A percentile compares a stretch with the other conserved stretches of the same genome.
Evolutionary conservation across 2,888 invertebrate genomes (phyloP).

Genomic region (Actias luna): DNA sequence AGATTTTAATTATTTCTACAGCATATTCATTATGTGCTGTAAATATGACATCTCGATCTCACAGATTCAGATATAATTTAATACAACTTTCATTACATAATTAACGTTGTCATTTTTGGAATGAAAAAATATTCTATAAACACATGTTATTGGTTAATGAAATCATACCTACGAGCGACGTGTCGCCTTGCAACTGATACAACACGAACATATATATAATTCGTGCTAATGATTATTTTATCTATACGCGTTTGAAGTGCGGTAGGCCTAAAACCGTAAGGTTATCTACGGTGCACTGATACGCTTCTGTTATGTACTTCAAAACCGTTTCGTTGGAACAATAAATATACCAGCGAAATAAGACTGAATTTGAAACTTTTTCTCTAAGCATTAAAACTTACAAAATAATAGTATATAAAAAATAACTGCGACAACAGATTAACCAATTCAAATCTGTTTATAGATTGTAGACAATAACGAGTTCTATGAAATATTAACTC

Average conservation of each 20-base stretch:
- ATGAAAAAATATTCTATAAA: neutral
- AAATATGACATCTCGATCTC: neutral
- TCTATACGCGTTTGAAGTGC: constrained; percentile 17
- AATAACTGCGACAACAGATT: neutral
- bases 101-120: neutral
- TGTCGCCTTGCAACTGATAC: constrained; percentile 7
- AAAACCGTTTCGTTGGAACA: constrained; percentile 26
- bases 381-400: neutral
- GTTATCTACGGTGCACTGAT: constrained; percentile 41
- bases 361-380: neutral
- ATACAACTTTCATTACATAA: too few species aligned
- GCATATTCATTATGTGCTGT: neutral
- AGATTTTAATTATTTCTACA: neutral
- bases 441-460: neutral
- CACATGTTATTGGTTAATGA: constrained; percentile 10
- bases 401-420: neutral
- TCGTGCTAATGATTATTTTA: constrained; percentile 12
- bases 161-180: constrained; percentile 10
- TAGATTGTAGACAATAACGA: too few species aligned
- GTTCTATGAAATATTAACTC: too few species aligned
- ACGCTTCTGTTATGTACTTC: constrained; percentile 29
- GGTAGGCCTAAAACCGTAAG: constrained; percentile 29
- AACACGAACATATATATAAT: constrained; percentile 5
- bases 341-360: neutral
- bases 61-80: too few species aligned